Base-by-base conservation (phyloP, 1,140 invertebrate species). In the Cephus cinctus region DNA sequence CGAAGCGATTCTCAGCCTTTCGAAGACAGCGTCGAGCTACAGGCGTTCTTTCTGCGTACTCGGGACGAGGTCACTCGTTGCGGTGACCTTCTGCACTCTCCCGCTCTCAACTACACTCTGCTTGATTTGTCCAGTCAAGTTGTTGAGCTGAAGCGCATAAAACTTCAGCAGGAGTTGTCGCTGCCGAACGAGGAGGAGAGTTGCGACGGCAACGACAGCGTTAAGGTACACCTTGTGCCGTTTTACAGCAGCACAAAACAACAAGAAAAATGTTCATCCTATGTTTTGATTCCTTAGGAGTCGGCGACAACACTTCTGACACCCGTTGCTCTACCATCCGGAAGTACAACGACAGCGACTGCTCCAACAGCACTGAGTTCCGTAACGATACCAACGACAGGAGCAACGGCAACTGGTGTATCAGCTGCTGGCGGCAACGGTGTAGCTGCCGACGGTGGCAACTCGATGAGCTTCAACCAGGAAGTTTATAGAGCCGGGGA, bases 21-120 rank as follows among this genome's bases (percentile, higher is more conserved):
- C 79, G 92, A 98, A 70, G 96, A 98, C 71, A 89, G 94, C 0
- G 84, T 97, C 23, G 94, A 98, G 63, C 78, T 99, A 41, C 96
- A 98, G 68, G 84, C 87, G 1, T 94, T 87, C 73, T 98, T 96
- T 67, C 90, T 98, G 36, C 84, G 85, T 34, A 87, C 87, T 47
- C 72, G 87, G 1, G 86, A 89, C 61, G 78, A 81, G 18, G 73
- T 92, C 0, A 94, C 91, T 59, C 83, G 83, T 32, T 82, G 84
- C 63, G 91, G 90, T 3, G 86, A 90, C 56, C 73, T 89, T 0
- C 76, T 99, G 0, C 82, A 88, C 47, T 96, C 95, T 0, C 90
- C 94, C 0, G 95, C 96, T 0, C 78, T 96, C 1, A 83, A 80
- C 46, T 96, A 90, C 67, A 89, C 87, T 0, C 77, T 88, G 1